Conservation (phyloP, 2,888 invertebrate genomes). For the Drosophila acutilabella region DNA sequence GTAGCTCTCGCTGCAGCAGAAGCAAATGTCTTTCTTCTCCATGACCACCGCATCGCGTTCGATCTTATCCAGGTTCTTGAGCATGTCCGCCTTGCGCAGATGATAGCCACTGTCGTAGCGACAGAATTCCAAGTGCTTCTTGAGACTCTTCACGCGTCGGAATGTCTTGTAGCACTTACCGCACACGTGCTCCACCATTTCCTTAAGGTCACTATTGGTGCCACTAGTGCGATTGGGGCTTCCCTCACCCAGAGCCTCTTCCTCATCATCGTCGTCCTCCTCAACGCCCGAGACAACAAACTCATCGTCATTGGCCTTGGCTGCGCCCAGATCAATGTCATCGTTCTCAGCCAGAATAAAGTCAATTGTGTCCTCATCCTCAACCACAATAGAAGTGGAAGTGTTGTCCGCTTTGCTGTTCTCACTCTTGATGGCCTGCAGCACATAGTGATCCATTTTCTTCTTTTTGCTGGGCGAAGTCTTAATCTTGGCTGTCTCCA, state of each 20-base stretch:
- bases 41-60: slow-evolving; percentile 83
- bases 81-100: slow-evolving; percentile 81
- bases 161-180: slow-evolving; percentile 84
- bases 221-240: slow-evolving; percentile 21
- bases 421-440: slow-evolving; percentile 79
- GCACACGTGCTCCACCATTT: slow-evolving; percentile 84
- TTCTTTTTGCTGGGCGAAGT: slow-evolving; percentile 57
- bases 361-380: slow-evolving; percentile 77
- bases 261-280: slow-evolving; percentile 66
- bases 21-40: slow-evolving; percentile 83
- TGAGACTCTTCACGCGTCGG: slow-evolving; percentile 80
- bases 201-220: slow-evolving; percentile 68
- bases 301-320: slow-evolving; percentile 54
- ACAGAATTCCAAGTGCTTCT: slow-evolving; percentile 83
- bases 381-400: slow-evolving; percentile 35
- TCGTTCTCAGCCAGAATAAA: slow-evolving; percentile 77
- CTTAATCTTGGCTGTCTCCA: slow-evolving; percentile 69
- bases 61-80: slow-evolving; percentile 82
- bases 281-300: slow-evolving; percentile 63
- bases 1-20: slow-evolving; percentile 84
- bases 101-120: slow-evolving; percentile 82
- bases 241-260: slow-evolving; percentile 26
- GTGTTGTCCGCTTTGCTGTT: slow-evolving; percentile 56
- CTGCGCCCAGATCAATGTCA: slow-evolving; percentile 43
- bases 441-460: slow-evolving; percentile 81